Evolutionary conservation across 2,888 invertebrate species (phyloP), one percentile per base, ranked within the genome.

Genomic region (Argyresthia goedartella): DNA sequence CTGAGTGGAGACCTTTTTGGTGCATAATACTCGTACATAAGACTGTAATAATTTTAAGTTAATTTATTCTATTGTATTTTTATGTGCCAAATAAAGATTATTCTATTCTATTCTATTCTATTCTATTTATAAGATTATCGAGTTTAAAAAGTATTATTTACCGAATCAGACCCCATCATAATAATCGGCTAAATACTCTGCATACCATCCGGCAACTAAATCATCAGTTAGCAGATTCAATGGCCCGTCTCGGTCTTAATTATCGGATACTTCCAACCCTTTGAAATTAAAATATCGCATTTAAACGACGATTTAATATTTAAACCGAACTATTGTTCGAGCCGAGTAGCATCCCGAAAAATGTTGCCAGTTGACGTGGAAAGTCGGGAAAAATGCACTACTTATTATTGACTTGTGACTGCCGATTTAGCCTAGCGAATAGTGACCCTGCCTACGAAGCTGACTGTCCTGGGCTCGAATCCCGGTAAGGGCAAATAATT

Each of bases 371-470:
- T 34, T 14, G 51, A 34, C 44, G 25, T 41, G 16, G 14, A 45
- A 10, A 10, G 8, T 4, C 10, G 13, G 61, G 62, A 65, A 65
- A 4, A 25, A 25, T 4, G 6, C 25, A 4, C 25, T 25, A 25
- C 25, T 25, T n/a, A n/a, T n/a, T n/a, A n/a, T n/a, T n/a, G n/a
- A n/a, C n/a, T n/a, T n/a, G n/a, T n/a, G n/a, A n/a, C n/a, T n/a
- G n/a, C n/a, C n/a, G n/a, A n/a, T n/a, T n/a, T n/a, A n/a, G n/a
- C n/a, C n/a, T n/a, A n/a, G n/a, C n/a, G n/a, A n/a, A n/a, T n/a
- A n/a, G n/a, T n/a, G n/a, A n/a, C n/a, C n/a, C n/a, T n/a, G n/a
- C n/a, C n/a, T n/a, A n/a, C n/a, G n/a, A n/a, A n/a, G n/a, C n/a
- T n/a, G n/a, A n/a, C n/a, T n/a, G n/a, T n/a, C n/a, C n/a, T n/a